Evolutionary conservation across 2,888 invertebrate genomes (phyloP), one percentile per base, ranked within the genome.

Genomic region (Tetrapedia diversipes): DNA sequence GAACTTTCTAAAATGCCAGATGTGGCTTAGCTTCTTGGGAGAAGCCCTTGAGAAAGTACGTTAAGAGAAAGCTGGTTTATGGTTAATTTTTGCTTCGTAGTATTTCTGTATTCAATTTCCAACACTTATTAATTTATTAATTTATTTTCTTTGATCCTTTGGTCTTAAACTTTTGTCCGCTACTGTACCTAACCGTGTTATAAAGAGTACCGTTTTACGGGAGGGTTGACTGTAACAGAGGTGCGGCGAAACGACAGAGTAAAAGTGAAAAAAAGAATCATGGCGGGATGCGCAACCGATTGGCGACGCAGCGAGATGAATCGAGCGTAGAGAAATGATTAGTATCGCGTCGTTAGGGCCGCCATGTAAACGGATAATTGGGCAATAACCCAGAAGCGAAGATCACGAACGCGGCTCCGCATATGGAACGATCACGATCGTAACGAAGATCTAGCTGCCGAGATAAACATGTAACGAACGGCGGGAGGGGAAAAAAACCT

Each of bases 321-420:
- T 16, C 24, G 41, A 60, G 47, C 41, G 71, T 37, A 43, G 59
- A 77, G 66, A 72, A 79, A 79, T 77, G 83, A 83, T 83, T 81
- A 77, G 77, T 78, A 81, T 79, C 81, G 81, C 66, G 66, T 79
- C 82, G 70, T 83, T 82, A 82, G 77, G 71, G 75, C 39, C 24
- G 29, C 56, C 71, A 37, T 67, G 72, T 79, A 81, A 83, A 81
- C 83, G 69, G 81, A 76, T 83, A 83, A 83, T 79, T 81, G 83
- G 81, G 71, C 81, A 81, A 83, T 82, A 79, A 82, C 54, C 68
- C 59, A 79, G 73, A 81, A 81, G 75, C 77, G 82, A 77, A 11
- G 75, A 83, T 81, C 83, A 82, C 82, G 83, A 82, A 68, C 74
- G 54, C 70, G 63, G 68, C 67, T 60, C 73, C 71, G 64, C 79